Base-by-base conservation (phyloP, 2,888 invertebrate species). In the Microplitis manilae region DNA sequence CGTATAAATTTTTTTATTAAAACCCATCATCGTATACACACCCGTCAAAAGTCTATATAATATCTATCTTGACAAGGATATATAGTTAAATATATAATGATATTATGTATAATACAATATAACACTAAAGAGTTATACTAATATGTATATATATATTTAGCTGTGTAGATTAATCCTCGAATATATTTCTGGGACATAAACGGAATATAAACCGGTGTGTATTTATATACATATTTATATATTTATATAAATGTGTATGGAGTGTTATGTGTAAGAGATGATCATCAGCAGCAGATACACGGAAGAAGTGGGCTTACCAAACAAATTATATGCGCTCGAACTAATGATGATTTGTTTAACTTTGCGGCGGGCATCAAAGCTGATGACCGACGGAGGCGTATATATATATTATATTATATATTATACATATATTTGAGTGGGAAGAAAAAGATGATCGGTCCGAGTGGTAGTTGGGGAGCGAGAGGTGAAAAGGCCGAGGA, bases 301-400 rank as follows among this genome's bases (percentile, higher is more conserved):
- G 79, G 77, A 81, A 77, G 80, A 78, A 78, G 77, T 76, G 74
- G 79, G 79, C 77, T 81, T 80, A 81, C 80, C 79, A 82, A 82
- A 82, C 82, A 82, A 82, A 82, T 82, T 81, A 80, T 80, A 79
- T 80, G 80, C 75, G 81, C 78, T 77, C 79, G 79, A 77, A 81
- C 81, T 82, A 81, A 82, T 82, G 81, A 82, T 82, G 82, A 82
- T 82, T 82, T 82, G 82, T 82, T 81, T 82, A 81, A 82, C 80
- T 80, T 82, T 82, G 77, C 78, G 80, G 77, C 79, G 77, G 78
- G 77, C 80, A 78, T 78, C 80, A 80, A 81, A 80, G 77, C 50
- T 73, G 73, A 73, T 59, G 73, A 65, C 67, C 67, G 67, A 73
- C 73, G 50, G 73, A 73, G 73, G 73, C 65, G 73, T 73, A 73